Evolutionary conservation across 2,113 vertebrate genomes (phyloP).

Genomic region (Amphilophus citrinellus): DNA sequence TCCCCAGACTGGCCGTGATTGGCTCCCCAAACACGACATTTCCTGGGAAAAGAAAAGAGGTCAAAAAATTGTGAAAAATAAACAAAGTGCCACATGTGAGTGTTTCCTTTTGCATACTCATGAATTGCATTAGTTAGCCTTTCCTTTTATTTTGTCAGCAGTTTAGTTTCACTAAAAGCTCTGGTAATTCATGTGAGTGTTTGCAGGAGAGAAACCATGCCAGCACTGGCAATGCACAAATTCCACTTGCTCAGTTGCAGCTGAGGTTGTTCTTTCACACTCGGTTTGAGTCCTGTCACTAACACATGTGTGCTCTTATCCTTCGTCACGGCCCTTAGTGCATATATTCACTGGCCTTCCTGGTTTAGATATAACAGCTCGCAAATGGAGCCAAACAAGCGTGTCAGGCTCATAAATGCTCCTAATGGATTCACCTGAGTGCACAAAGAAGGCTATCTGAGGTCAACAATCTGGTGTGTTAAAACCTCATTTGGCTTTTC

Average conservation of each 20-base stretch:
- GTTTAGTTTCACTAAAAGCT: conserved; percentile 43
- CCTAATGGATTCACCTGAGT: not conserved
- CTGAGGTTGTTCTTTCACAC: conserved; percentile 3
- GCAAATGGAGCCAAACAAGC: conserved; percentile 15
- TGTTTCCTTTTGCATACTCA: not conserved
- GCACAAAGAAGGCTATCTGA: not conserved
- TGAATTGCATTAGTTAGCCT: not conserved
- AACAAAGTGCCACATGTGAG: not conserved
- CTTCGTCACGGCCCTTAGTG: not conserved
- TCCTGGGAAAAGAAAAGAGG: conserved; percentile 75
- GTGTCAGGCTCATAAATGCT: not conserved
- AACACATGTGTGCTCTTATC: conserved; percentile 4
- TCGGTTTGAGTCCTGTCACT: not conserved
- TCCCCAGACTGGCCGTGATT: conserved; percentile 94
- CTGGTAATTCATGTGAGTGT: conserved; percentile 32
- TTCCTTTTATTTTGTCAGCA: conserved; percentile 32
- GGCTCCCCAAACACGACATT: conserved; percentile 98
- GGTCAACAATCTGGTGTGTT: not conserved
- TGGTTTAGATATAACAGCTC: conserved; percentile 5
- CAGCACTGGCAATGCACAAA: not conserved
- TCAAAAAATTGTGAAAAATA: not conserved
- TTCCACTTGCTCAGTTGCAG: conserved; percentile 1
- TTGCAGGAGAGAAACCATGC: conserved; percentile 7
- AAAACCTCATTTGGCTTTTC: conserved; percentile 11
- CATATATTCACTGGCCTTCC: not conserved